These are phyloP conservation scores for Lethrus apterus DNA, from an alignment of 1,140 invertebrate species.

Conservation along the genomic window DNA sequence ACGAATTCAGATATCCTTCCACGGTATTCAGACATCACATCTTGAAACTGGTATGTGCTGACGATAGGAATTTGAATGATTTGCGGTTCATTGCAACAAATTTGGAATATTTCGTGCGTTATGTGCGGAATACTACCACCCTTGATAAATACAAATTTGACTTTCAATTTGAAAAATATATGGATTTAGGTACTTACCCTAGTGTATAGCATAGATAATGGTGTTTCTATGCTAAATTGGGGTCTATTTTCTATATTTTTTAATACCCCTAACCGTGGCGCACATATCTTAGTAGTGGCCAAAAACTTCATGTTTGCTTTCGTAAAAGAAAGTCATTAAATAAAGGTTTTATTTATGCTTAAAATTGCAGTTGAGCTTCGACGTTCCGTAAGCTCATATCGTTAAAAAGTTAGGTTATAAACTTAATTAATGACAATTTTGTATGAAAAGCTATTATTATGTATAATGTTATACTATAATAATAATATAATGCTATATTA, in stretches of 20 bases:
- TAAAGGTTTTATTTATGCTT: too few species aligned
- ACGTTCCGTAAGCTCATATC: too few species aligned
- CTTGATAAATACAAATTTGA: constrained; percentile 37
- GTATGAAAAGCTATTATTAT: too few species aligned
- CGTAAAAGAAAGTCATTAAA: too few species aligned
- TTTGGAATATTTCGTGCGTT: constrained; percentile 56
- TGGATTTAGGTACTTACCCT: constrained; percentile 38
- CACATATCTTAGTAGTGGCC: constrained; percentile 42
- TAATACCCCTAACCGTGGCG: constrained; percentile 47
- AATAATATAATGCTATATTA: too few species aligned
- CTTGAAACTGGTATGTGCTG: constrained; percentile 47
- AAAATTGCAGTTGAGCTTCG: too few species aligned
- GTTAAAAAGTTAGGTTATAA: too few species aligned
- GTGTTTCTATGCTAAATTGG: constrained; percentile 44
- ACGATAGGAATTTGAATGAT: constrained; percentile 52
- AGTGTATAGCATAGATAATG: constrained; percentile 47
- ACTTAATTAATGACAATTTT: too few species aligned
- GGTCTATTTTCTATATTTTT: constrained; percentile 43
- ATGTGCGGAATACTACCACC: constrained; percentile 57
- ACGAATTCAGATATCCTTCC: constrained; percentile 50
- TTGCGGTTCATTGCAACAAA: constrained; percentile 44
- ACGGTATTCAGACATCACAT: constrained; percentile 46
- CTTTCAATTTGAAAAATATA: not conserved
- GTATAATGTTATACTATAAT: too few species aligned
- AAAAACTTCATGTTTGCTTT: constrained; percentile 49